Base-by-base conservation (phyloP, 2,888 invertebrate species). In the Hylaea fasciaria region DNA sequence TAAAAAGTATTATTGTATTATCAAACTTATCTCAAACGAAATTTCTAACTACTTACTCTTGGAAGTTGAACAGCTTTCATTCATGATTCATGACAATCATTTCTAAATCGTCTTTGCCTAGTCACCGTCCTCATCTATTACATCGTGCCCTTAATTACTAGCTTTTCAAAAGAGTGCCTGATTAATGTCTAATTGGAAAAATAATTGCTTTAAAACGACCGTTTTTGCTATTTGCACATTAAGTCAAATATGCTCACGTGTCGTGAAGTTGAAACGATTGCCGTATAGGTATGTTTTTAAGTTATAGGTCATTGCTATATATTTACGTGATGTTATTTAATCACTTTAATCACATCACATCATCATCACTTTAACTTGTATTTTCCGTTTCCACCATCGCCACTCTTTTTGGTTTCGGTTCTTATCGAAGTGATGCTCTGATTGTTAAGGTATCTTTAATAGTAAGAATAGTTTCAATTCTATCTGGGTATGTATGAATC, bases 121-220 rank as follows among this genome's bases (percentile, higher is more conserved):
- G 11, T 55, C 49, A 43, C 53, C 50, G 50, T 32, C 49, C 8
- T 22, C 45, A 45, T 49, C 17, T 28, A 22, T 22, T 40, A 39
- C 49, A 17, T 37, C 50, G 55, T 55, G 55, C 50, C 60, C 60
- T 60, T 60, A 60, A 60, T 60, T 55, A 60, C 60, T 35, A 35
- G 16, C 41, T 22, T 16, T 13, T 55, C 45, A 55, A 55, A 60
- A 55, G 44, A 60, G 55, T 40, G 39, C 28, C 28, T 60, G 60
- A 60, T 55, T 55, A 50, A 60, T 60, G 60, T 41, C 22, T 46
- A 40, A 40, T 12, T 55, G 46, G 55, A 60, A 51, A 57, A 49
- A 46, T 55, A 29, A 60, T 55, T 51, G 60, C 50, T 55, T 60
- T 44, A 39, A 56, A 61, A 56, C 46, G 56, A 61, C 22, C 52